Percentiles rank a stretch among this genome's conserved stretches.
Evolutionary conservation across 2,797 vertebrate species (phyloP).

Genomic region (Trachops cirrhosus): DNA sequence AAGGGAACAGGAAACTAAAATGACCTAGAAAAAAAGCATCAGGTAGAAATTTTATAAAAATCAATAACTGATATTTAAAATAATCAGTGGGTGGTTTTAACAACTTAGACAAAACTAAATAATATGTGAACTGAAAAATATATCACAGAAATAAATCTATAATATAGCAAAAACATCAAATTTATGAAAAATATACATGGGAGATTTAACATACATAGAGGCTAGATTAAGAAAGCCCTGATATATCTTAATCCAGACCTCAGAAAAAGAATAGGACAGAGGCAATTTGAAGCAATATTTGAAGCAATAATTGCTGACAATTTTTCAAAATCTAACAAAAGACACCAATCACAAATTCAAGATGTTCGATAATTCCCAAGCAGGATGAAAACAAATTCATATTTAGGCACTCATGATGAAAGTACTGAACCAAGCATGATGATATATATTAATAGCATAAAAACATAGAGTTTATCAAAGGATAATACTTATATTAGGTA

Average conservation of each 20-base stretch:
- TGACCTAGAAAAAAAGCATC: not conserved
- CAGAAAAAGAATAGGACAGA: not conserved
- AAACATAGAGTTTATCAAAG: not conserved
- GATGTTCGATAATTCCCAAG: not conserved
- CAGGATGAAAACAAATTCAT: not conserved
- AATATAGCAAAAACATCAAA: not conserved
- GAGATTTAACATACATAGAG: not conserved
- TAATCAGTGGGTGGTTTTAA: not conserved
- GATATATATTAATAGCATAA: not conserved
- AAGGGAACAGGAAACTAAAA: not conserved
- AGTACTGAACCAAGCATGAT: not conserved
- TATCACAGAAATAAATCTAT: not conserved
- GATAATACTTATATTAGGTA: not conserved
- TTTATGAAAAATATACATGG: not conserved
- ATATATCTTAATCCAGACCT: not conserved
- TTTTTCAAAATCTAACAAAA: constrained; percentile 16
- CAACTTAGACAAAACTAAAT: not conserved
- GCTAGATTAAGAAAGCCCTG: not conserved
- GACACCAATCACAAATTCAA: not conserved
- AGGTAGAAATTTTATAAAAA: not conserved
- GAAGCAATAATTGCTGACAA: not conserved
- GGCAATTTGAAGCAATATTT: not conserved
- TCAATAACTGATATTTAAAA: not conserved
- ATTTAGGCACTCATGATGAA: not conserved
- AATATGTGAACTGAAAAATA: not conserved